Base-by-base conservation (phyloP, 2,888 invertebrate species). In the Scelioninae gen. 1 region DNA sequence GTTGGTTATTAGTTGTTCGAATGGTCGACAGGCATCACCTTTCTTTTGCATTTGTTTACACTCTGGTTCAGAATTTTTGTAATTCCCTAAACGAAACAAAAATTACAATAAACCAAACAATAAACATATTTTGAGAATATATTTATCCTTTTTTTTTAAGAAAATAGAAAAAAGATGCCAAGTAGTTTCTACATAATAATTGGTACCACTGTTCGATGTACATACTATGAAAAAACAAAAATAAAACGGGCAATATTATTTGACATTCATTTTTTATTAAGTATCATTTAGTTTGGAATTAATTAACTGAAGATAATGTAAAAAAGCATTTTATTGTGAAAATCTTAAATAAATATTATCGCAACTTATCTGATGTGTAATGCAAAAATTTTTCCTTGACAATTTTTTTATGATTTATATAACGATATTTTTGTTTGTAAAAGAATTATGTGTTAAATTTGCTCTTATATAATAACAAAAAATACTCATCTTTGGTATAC, bases 1-100 rank as follows among this genome's bases (percentile, higher is more conserved):
- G 38, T 60, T 55, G 2, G 38, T 66, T 9, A 80, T 34, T 15
- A 80, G 29, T 38, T 66, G 34, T 58, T 66, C 79, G 13, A n/a
- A 34, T 15, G 79, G 79, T 31, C 72, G 49, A 34, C 79, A 79
- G 34, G 49, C 0, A 32, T 79, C 56, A 10, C 79, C 79, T 40
- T 58, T 65, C 23, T n/a, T 43, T 60, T 60, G 65, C 29, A 23
- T 65, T 5, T 49, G 43, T 15, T 47, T 40, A 63, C 79, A 79
- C n/a, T 13, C 4, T 0, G 79, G 79, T 5, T 0, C 43, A 16
- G 79, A 43, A 53, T 79, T 65, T 43, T n/a, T 6, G 38, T 63
- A 66, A 32, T 71, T 58, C 5, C 62, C 71, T 71, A 45, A 16
- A 62, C 11, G 0, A 23, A 23, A 23, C 23, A 23, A 23, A 23